Evolutionary conservation across 2,797 vertebrate species (phyloP), one percentile per base, ranked within the genome.

Genomic region (Hemibagrus guttatus): DNA sequence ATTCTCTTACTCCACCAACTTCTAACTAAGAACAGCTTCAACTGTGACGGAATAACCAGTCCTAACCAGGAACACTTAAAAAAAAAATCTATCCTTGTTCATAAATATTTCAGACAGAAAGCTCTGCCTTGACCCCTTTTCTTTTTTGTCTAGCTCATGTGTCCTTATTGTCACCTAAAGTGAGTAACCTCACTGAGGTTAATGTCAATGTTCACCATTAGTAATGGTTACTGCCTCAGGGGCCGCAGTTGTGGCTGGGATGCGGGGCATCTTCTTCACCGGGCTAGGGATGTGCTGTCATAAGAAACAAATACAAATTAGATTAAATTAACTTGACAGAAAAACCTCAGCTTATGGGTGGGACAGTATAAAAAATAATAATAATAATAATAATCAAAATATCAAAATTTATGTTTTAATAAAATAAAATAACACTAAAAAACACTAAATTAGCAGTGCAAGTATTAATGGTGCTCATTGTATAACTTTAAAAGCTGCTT

Each of bases 201-300:
- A 92, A 89, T 12, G 82, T 91, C 89, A 96, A 88, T 94, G 95
- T 64, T 95, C 95, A 92, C 97, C 98, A 31, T 98, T 98, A 91
- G 94, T 96, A 89, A 97, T 87, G 87, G 95, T 91, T 81, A 96
- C 93, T 16, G 93, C 90, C 87, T 96, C 96, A 0, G 96, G 88
- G 83, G 93, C 92, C 39, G 92, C 85, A 39, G 93, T 87, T 87
- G 95, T 92, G 54, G 95, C 93, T 46, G 98, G 98, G 90, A 98
- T 97, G 91, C 98, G 96, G 89, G 98, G 97, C 94, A 98, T 96
- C 95, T 99, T 99, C 96, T 98, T 99, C 88, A 95, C 97, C 75
- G 97, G 98, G 93, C 97, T 98, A 89, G 97, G 97, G 91, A 97
- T 96, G 89, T 97, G 97, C 97, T 99, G 94, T 87, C 89, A 90